Conservation (phyloP, 2,797 vertebrate genomes). For the Spea hammondii region DNA sequence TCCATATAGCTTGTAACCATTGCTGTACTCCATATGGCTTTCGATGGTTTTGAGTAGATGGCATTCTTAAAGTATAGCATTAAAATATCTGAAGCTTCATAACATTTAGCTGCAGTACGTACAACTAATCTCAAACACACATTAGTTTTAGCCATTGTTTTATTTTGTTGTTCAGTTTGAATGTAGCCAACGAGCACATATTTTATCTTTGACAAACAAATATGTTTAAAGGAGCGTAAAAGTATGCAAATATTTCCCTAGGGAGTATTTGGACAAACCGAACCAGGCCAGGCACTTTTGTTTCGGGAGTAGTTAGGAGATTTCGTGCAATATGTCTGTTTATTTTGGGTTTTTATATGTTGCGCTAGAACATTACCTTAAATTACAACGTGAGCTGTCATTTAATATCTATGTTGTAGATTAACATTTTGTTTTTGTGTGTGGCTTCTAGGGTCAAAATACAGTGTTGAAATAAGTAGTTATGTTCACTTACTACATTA, state of each 20-base stretch:
- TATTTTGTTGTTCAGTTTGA: constrained; percentile 15
- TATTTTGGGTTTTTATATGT: constrained; percentile 18
- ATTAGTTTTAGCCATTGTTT: neutral
- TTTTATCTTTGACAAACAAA: constrained; percentile 39
- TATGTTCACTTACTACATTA: too few species aligned
- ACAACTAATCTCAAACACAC: neutral
- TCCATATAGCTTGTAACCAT: too few species aligned
- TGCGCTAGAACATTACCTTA: constrained; percentile 8
- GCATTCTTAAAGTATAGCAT: neutral
- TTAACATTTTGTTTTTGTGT: too few species aligned
- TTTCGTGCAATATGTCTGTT: constrained; percentile 30
- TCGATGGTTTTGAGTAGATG: too few species aligned
- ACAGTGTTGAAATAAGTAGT: too few species aligned
- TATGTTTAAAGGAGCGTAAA: constrained; percentile 46
- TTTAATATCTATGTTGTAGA: neutral
- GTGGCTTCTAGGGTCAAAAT: too few species aligned
- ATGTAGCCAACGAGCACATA: constrained; percentile 11
- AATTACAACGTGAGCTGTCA: neutral
- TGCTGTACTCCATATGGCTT: too few species aligned
- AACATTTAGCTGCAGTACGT: neutral
- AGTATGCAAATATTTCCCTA: constrained; percentile 43
- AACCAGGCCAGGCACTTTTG: constrained; percentile 32
- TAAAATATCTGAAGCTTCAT: neutral
- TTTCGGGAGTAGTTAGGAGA: constrained; percentile 34
- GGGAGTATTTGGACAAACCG: constrained; percentile 36